Evolutionary conservation across 1,140 invertebrate species (phyloP), one percentile per base, ranked within the genome.

Genomic region (Drosophila quadrilineata): DNA sequence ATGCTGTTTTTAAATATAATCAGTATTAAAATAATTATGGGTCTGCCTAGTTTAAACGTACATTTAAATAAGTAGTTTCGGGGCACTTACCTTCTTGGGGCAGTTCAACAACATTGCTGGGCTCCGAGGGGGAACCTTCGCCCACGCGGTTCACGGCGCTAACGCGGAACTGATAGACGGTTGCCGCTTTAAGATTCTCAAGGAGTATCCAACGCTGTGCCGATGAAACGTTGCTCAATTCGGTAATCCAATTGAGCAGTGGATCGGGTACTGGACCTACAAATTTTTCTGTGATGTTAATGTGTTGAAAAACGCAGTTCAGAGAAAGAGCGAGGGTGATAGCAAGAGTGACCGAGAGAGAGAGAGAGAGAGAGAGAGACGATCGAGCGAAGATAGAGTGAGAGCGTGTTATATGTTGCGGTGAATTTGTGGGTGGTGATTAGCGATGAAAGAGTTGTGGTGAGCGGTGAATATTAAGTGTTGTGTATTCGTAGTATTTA

Each of bases 61-160:
- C n/a, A n/a, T n/a, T n/a, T n/a, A n/a, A n/a, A n/a, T n/a, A n/a
- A n/a, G n/a, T n/a, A n/a, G n/a, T n/a, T n/a, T n/a, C n/a, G n/a
- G 6, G 17, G 3, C 24, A 62, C 92, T 91, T 93, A 98, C 96
- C 96, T 94, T 98, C 97, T 92, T 98, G 97, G 0, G 97, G 97
- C 71, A 99, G 91, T 67, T 94, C 94, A 36, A 99, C 93, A 10
- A 95, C 92, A 68, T 96, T 95, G 31, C 96, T 98, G 0, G 97
- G 94, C 31, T 95, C 93, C 2, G 97, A 98, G 2, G 96, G 93
- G 12, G 95, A 94, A 28, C 98, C 98, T 89, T 98, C 96, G 1
- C 98, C 98, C 0, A 98, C 97, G 19, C 95, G 94, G 90, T 99
- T 99, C 0, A 98, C 94, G 12, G 98, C 98, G 71, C 95, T 97